Conservation (phyloP, 2,797 vertebrate genomes). For the Triplophysa bombifrons region DNA sequence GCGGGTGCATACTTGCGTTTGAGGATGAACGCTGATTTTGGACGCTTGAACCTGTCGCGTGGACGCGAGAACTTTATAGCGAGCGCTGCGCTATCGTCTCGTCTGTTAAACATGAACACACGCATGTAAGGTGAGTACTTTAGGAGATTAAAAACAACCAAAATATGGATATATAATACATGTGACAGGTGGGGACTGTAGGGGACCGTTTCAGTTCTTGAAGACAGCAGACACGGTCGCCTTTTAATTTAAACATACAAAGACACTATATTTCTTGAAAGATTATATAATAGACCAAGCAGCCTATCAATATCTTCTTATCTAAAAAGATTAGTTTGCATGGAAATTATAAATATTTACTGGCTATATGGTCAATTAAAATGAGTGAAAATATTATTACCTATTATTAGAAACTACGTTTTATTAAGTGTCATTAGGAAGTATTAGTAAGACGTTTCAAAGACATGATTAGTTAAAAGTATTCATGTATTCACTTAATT, state of each 20-base stretch:
- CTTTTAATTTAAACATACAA: neutral
- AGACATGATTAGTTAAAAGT: too few species aligned
- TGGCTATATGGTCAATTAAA: too few species aligned
- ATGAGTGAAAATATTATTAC: too few species aligned
- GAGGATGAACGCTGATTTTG: neutral
- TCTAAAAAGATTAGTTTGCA: neutral
- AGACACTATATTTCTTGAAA: neutral
- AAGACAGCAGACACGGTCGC: neutral
- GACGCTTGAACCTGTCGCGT: neutral
- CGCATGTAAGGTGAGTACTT: neutral
- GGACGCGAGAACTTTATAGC: slow-evolving; percentile 23
- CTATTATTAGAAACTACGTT: too few species aligned
- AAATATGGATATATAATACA: neutral
- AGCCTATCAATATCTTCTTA: too few species aligned
- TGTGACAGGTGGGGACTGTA: neutral
- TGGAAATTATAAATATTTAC: neutral
- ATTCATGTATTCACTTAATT: too few species aligned
- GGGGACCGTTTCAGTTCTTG: neutral
- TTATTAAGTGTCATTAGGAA: too few species aligned
- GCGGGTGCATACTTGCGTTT: neutral
- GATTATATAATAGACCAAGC: neutral
- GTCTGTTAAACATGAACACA: neutral
- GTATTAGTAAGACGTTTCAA: too few species aligned
- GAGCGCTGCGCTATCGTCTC: neutral
- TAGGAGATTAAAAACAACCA: too few species aligned